These are phyloP conservation scores for Lepus europaeus DNA, from an alignment of 2,113 vertebrate genomes.

Conservation along the genomic window DNA sequence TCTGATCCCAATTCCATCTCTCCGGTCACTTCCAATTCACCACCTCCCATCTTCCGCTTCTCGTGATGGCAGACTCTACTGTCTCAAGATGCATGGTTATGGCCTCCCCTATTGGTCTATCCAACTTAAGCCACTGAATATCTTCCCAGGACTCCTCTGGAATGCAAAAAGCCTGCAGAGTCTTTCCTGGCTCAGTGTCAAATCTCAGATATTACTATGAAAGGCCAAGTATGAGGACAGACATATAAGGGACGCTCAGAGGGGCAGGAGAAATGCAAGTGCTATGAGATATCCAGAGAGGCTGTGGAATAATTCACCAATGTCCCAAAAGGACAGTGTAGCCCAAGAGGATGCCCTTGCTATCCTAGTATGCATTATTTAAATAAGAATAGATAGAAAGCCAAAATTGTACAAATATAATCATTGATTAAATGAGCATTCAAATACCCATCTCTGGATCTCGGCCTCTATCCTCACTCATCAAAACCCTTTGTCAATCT, in stretches of 20 bases:
- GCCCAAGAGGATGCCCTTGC: not conserved
- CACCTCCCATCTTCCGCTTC: not conserved
- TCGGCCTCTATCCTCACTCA: not conserved
- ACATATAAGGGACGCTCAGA: not conserved
- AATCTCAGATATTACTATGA: not conserved
- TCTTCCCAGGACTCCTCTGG: not conserved
- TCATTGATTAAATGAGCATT: not conserved
- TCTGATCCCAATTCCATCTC: not conserved
- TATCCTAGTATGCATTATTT: not conserved
- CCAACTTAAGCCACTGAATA: not conserved
- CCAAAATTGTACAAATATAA: not conserved
- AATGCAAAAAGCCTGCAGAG: not conserved
- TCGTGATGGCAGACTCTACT: not conserved
- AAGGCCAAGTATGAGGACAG: not conserved
- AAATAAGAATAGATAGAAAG: conserved; percentile 15
- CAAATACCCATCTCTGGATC: not conserved
- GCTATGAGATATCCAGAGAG: not conserved
- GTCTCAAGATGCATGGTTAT: fast-evolving
- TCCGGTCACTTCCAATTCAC: not conserved
- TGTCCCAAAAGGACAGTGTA: not conserved
- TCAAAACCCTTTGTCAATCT: not conserved
- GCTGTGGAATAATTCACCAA: not conserved
- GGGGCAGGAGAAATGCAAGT: not conserved
- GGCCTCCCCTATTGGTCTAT: not conserved
- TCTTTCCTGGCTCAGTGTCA: not conserved